Conservation (phyloP, 2,113 vertebrate genomes). For the Misgurnus mizolepis region DNA sequence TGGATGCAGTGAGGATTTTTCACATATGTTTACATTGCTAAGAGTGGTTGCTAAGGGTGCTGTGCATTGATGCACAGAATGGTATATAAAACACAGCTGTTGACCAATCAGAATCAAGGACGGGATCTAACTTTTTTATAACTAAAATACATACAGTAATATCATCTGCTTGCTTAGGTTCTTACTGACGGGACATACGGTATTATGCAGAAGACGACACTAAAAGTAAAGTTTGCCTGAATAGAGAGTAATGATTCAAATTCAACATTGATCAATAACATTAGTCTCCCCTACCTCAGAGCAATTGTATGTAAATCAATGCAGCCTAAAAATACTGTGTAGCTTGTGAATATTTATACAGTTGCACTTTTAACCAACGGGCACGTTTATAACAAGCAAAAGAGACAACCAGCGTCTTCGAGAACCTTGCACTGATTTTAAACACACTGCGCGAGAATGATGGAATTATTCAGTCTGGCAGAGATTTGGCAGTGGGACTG, state of each 20-base stretch:
- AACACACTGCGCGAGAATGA: slow-evolving; percentile 67
- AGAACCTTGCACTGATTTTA: slow-evolving; percentile 62
- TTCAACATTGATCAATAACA: neutral
- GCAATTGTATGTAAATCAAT: slow-evolving; percentile 52
- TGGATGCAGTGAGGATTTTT: too few relatives aligned
- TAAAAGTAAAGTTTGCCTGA: slow-evolving; percentile 14
- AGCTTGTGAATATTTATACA: slow-evolving; percentile 45
- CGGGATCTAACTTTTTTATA: too few relatives aligned
- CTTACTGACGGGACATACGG: neutral
- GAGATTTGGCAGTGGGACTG: slow-evolving; percentile 74
- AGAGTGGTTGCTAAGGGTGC: too few relatives aligned
- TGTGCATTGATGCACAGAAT: too few relatives aligned
- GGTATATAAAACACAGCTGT: too few relatives aligned
- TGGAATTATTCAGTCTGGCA: slow-evolving; percentile 83
- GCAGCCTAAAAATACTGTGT: slow-evolving; percentile 41
- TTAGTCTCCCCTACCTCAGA: slow-evolving; percentile 25
- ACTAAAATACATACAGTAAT: too few relatives aligned
- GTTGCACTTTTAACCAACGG: slow-evolving; percentile 35
- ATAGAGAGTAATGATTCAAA: slow-evolving; percentile 28
- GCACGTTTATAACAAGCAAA: slow-evolving; percentile 59
- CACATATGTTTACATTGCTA: too few relatives aligned
- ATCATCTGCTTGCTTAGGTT: too few relatives aligned
- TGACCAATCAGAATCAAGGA: too few relatives aligned
- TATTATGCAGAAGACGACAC: neutral
- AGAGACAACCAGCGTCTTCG: slow-evolving; percentile 64